These are phyloP conservation scores for Oophaga pumilio DNA, from an alignment of 2,113 vertebrate species.

Conservation along the genomic window DNA sequence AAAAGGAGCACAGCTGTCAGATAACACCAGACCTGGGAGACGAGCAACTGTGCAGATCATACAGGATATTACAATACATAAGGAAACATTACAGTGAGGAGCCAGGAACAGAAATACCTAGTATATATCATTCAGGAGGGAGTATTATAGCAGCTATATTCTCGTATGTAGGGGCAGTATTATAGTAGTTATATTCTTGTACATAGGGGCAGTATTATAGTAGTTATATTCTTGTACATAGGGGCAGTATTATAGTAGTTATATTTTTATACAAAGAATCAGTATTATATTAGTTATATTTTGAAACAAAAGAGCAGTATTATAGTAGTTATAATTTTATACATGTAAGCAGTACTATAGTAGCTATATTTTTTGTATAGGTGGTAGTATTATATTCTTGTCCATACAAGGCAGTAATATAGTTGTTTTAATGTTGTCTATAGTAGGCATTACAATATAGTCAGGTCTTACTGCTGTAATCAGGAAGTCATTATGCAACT, in stretches of 20 bases:
- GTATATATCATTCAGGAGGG: no score
- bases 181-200: not conserved
- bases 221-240: constrained; percentile 11
- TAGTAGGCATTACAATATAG: not conserved
- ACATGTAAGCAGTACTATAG: not conserved
- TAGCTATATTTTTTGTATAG: not conserved
- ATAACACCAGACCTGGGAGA: no score
- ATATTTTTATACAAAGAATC: not conserved
- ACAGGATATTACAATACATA: not conserved
- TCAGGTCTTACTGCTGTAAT: not conserved
- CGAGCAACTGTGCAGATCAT: not conserved
- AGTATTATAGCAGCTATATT: not conserved
- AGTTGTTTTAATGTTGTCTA: not conserved
- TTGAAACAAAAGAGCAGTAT: not conserved
- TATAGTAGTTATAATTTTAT: constrained; percentile 1
- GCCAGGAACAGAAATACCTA: not conserved
- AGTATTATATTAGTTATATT: not conserved
- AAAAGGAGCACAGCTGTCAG: not conserved
- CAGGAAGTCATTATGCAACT: no score
- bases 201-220: not conserved
- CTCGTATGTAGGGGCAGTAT: not conserved
- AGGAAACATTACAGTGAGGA: no score
- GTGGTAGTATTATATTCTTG: not conserved
- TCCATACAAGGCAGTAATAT: not conserved
- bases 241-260: not conserved